Evolutionary conservation across 2,113 vertebrate species (phyloP).

Genomic region (Embiotoca jacksoni): DNA sequence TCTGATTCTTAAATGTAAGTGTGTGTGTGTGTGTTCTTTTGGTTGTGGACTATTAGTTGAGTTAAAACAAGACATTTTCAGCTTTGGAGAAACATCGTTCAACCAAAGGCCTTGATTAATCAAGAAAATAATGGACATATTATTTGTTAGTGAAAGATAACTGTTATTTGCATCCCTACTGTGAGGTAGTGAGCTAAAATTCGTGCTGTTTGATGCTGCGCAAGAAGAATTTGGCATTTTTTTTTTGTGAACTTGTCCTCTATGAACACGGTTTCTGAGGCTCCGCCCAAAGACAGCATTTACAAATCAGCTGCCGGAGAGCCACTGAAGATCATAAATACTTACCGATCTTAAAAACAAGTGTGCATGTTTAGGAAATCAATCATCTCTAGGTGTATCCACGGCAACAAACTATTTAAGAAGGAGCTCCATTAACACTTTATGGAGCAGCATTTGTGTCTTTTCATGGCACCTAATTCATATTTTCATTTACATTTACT

Average conservation of each 20-base stretch:
- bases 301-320: not conserved
- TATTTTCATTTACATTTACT: not conserved
- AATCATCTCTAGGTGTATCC: not conserved
- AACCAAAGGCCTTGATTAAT: too few species aligned
- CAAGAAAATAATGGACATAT: too few species aligned
- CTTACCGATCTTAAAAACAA: not conserved
- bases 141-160: too few species aligned
- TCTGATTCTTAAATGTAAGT: too few species aligned
- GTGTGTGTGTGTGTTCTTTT: too few species aligned
- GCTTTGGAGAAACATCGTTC: too few species aligned
- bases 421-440: not conserved
- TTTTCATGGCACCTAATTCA: too few species aligned
- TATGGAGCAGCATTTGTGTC: not conserved
- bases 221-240: not conserved
- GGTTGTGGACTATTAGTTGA: too few species aligned
- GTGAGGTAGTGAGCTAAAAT: too few species aligned
- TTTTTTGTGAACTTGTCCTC: not conserved
- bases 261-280: not conserved
- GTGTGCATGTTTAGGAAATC: not conserved
- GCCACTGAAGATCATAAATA: not conserved
- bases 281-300: conserved; percentile 14
- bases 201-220: not conserved
- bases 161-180: too few species aligned
- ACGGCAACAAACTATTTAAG: not conserved
- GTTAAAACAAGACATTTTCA: too few species aligned